Percentiles rank a stretch among this genome's conserved stretches.
These are phyloP conservation scores for Callimorpha dominula DNA, from an alignment of 2,888 invertebrate species.

Conservation along the genomic window DNA sequence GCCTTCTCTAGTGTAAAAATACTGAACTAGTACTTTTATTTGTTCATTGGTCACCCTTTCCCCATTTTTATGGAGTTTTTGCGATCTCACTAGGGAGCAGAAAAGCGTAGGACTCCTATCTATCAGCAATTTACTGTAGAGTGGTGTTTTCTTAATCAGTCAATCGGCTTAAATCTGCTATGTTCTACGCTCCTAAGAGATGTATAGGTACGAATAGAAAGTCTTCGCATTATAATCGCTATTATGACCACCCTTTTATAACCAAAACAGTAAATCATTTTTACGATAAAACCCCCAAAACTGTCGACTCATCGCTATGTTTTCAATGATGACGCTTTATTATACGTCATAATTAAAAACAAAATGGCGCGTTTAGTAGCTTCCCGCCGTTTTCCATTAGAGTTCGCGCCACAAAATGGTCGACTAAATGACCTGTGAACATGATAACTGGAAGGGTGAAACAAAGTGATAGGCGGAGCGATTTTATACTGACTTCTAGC, in stretches of 20 bases:
- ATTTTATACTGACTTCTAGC: not conserved
- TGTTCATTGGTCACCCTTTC: too few relatives aligned
- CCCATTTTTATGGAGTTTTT: too few relatives aligned
- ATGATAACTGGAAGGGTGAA: slow-evolving; percentile 59
- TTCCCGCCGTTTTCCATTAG: slow-evolving; percentile 62
- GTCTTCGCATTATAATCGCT: not conserved
- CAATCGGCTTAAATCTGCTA: too few relatives aligned
- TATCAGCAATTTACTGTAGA: too few relatives aligned
- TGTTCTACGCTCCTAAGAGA: not conserved
- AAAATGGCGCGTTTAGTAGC: slow-evolving; percentile 54
- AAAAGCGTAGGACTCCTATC: too few relatives aligned
- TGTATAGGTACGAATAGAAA: not conserved
- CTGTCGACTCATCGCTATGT: slow-evolving; percentile 9
- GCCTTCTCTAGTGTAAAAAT: too few relatives aligned
- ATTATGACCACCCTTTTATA: slow-evolving; percentile 1
- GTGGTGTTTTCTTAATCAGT: too few relatives aligned
- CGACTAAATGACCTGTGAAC: slow-evolving; percentile 64
- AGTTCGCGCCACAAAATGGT: slow-evolving; percentile 53
- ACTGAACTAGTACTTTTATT: too few relatives aligned
- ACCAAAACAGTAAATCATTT: slow-evolving; percentile 18
- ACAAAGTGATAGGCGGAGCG: slow-evolving; percentile 25
- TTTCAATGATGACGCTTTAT: slow-evolving; percentile 20
- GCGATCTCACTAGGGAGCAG: too few relatives aligned
- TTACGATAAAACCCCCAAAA: slow-evolving; percentile 5
- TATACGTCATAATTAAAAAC: slow-evolving; percentile 43